These are phyloP conservation scores for Scarus forsteni DNA, from an alignment of 2,797 vertebrate species.

Conservation along the genomic window DNA sequence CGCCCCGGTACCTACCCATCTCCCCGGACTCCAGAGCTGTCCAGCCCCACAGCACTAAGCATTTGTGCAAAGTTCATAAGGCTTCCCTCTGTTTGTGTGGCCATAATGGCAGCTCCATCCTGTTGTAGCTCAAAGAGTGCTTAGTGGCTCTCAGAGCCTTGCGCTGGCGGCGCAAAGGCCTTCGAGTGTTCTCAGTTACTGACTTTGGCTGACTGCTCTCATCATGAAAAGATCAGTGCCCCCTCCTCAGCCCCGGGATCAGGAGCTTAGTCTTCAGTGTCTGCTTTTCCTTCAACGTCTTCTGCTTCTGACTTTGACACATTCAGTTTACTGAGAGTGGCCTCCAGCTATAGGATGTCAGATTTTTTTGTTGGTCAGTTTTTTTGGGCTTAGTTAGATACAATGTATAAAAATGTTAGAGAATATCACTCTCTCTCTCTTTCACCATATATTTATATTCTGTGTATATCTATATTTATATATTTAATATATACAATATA, in stretches of 20 bases:
- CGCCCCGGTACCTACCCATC: conserved; percentile 77
- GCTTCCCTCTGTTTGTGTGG: conserved; percentile 84
- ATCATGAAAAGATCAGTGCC: conserved; percentile 67
- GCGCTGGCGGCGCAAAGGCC: conserved; percentile 62
- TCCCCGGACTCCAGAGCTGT: conserved; percentile 71
- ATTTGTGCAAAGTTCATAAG: conserved; percentile 89
- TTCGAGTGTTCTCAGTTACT: conserved; percentile 83
- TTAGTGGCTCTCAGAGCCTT: conserved; percentile 68
- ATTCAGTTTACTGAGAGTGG: not conserved
- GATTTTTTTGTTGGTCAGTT: not conserved
- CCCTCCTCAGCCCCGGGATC: conserved; percentile 6
- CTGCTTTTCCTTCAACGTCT: conserved; percentile 29
- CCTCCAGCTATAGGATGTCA: not conserved
- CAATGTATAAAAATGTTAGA: not conserved
- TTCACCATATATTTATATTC: too few relatives aligned
- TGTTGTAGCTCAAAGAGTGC: conserved; percentile 80
- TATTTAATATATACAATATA: too few relatives aligned
- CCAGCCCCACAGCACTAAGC: conserved; percentile 78
- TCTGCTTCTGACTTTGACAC: conserved; percentile 19
- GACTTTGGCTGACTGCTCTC: conserved; percentile 75
- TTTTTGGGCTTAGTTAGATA: too few relatives aligned
- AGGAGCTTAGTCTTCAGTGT: conserved; percentile 34
- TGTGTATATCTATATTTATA: too few relatives aligned
- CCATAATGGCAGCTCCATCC: conserved; percentile 83
- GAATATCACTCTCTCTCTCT: too few relatives aligned